Evolutionary conservation across 1,140 invertebrate species (phyloP).

Genomic region (Sipha flava): DNA sequence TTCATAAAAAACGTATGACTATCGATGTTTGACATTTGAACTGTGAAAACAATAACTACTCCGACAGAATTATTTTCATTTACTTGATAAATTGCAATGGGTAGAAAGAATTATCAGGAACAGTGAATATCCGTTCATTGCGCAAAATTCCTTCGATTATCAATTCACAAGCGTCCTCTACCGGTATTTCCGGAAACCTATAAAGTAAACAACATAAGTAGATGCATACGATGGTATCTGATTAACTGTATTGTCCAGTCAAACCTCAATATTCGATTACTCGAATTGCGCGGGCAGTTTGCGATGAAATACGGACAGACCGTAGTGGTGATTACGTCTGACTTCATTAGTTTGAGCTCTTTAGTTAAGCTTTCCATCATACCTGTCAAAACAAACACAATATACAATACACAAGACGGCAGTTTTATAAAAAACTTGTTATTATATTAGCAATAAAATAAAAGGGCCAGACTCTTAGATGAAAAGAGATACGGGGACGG

Average conservation of each 20-base stretch:
- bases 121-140: not conserved
- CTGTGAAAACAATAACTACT: no score
- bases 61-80: not conserved
- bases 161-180: not conserved
- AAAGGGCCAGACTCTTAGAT: no score
- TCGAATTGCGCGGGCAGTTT: not conserved
- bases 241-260: no score
- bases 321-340: not conserved
- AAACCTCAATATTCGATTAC: not conserved
- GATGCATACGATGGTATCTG: no score
- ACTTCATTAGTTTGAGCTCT: conserved; percentile 1
- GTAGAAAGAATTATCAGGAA: not conserved
- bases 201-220: no score
- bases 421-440: not conserved
- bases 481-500: no score
- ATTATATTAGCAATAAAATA: no score
- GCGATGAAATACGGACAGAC: not conserved
- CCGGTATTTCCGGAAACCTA: not conserved
- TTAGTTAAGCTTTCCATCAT: not conserved
- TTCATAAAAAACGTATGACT: no score
- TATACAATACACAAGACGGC: not conserved
- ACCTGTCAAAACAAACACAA: not conserved
- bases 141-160: not conserved
- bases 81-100: not conserved
- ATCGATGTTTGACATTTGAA: no score